Evolutionary conservation across 2,113 vertebrate genomes (phyloP).

Genomic region (Hypocryptadius cinnamomeus): DNA sequence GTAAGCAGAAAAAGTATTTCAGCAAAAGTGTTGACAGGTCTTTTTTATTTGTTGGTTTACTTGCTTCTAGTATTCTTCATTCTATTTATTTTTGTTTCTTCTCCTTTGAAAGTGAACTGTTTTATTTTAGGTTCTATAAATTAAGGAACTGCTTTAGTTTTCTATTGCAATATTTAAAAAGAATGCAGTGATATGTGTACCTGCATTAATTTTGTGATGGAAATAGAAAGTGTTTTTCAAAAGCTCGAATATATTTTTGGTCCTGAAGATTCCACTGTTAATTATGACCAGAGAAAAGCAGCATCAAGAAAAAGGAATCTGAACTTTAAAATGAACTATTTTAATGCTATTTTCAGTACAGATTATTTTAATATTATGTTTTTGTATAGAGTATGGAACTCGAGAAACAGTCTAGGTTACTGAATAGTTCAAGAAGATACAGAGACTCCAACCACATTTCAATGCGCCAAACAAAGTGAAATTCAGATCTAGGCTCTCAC

Average conservation of each 20-base stretch:
- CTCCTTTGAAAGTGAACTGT: not conserved
- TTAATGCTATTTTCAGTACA: not conserved
- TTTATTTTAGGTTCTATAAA: not conserved
- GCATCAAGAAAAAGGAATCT: not conserved
- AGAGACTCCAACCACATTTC: not conserved
- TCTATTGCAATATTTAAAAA: not conserved
- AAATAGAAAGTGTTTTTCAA: not conserved
- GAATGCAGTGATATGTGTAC: not conserved
- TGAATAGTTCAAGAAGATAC: not conserved
- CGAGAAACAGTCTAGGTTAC: not conserved
- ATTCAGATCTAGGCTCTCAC: not conserved
- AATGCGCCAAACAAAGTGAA: not conserved
- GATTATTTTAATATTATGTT: not conserved
- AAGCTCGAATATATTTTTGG: not conserved
- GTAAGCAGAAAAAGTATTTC: not conserved
- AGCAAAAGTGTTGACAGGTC: not conserved
- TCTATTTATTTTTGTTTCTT: slow-evolving; percentile 1
- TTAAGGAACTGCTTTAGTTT: not conserved
- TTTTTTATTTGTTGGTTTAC: not conserved
- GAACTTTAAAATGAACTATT: not conserved
- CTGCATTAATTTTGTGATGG: not conserved
- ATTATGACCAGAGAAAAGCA: not conserved
- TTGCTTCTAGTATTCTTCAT: not conserved
- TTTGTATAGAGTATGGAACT: not conserved
- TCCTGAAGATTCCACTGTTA: not conserved